These are phyloP conservation scores for Platycheirus albimanus DNA, from an alignment of 2,888 invertebrate genomes.

Conservation along the genomic window DNA sequence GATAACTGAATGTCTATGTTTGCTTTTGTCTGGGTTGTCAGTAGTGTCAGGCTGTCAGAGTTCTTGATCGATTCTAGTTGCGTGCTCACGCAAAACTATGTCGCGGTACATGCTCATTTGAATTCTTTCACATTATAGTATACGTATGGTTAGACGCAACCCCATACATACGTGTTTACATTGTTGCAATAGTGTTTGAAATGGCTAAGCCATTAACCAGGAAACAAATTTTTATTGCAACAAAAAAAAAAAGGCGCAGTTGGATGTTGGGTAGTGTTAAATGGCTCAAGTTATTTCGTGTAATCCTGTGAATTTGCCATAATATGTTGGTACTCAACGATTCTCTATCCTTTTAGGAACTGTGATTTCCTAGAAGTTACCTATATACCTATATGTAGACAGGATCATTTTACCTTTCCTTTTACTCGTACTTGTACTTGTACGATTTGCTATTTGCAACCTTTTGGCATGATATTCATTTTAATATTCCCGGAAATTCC, in stretches of 20 bases:
- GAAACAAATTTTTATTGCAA: too few species aligned
- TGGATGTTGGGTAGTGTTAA: too few species aligned
- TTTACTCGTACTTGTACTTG: too few species aligned
- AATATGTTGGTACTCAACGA: constrained; percentile 38
- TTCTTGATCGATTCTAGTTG: constrained; percentile 67
- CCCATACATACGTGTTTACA: not conserved
- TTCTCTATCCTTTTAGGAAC: too few species aligned
- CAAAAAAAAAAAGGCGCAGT: too few species aligned
- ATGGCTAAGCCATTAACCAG: constrained; percentile 25
- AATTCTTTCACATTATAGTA: constrained; percentile 38
- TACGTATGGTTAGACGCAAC: too few species aligned
- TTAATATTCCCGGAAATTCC: constrained; percentile 68
- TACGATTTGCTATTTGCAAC: constrained; percentile 3
- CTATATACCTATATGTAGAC: too few species aligned
- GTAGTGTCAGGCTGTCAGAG: constrained; percentile 40
- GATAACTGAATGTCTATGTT: constrained; percentile 55
- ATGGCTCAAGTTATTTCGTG: constrained; percentile 36
- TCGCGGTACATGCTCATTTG: constrained; percentile 60
- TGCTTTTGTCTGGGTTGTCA: constrained; percentile 12
- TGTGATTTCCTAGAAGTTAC: too few species aligned
- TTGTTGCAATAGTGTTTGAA: constrained; percentile 15
- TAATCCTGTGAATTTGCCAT: constrained; percentile 59
- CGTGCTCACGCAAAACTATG: constrained; percentile 70
- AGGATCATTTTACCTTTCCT: not conserved
- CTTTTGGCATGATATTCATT: constrained; percentile 38